These are phyloP conservation scores for Spizaetus ornatus DNA, from an alignment of 2,113 vertebrate species.

Conservation along the genomic window DNA sequence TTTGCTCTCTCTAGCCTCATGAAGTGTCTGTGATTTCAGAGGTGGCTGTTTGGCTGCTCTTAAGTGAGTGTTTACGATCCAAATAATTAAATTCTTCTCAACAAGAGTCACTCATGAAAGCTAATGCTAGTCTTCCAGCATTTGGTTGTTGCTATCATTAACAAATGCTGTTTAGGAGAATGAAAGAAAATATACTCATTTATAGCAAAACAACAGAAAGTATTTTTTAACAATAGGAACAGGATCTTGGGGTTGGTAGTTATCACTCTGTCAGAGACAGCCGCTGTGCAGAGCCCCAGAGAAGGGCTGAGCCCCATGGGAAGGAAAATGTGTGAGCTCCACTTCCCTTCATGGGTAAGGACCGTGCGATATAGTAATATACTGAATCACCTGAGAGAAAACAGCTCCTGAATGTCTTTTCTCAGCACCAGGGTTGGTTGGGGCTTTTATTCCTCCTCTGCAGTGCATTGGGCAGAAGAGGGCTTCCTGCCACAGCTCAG, in stretches of 20 bases:
- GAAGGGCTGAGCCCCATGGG: neutral
- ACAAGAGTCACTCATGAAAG: neutral
- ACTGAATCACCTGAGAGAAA: neutral
- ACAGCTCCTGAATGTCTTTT: neutral
- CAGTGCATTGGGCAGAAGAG: neutral
- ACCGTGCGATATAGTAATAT: neutral
- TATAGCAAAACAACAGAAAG: neutral
- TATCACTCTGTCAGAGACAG: neutral
- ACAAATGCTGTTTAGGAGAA: neutral
- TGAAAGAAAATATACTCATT: neutral
- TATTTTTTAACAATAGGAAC: rapidly evolving
- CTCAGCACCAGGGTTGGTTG: neutral
- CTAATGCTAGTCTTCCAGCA: neutral
- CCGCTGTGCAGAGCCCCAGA: rapidly evolving
- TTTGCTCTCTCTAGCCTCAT: neutral
- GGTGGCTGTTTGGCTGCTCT: neutral
- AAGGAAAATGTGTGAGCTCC: neutral
- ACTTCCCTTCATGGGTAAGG: neutral
- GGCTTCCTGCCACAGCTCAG: neutral
- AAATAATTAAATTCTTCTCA: neutral
- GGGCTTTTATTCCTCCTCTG: neutral
- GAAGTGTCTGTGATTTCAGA: neutral
- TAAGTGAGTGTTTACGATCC: neutral
- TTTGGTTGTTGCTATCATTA: neutral
- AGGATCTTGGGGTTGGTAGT: neutral